phyloP scores from a whole-genome alignment of 2,888 invertebrate genomes.

The Amblyteles armatorius region DNA sequence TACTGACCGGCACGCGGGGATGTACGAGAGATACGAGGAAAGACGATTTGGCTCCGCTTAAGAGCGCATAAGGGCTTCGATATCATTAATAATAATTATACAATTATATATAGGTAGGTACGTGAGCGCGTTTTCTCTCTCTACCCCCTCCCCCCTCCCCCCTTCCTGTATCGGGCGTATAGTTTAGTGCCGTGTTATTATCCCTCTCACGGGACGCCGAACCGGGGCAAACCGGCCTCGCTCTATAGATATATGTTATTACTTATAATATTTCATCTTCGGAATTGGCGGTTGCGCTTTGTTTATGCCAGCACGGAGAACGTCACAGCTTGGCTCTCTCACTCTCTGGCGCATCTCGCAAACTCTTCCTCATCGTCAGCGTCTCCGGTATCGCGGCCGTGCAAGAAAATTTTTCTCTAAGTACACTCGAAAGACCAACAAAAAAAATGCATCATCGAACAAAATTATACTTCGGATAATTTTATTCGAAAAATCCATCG shows the following conservation, averaged over 20 bases:
- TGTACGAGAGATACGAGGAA: conserved; percentile 43
- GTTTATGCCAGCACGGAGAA: conserved; percentile 81
- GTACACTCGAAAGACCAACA: neutral
- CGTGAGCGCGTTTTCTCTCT: conserved; percentile 33
- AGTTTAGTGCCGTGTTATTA: conserved; percentile 85
- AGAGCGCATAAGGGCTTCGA: conserved; percentile 81
- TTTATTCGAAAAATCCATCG: neutral
- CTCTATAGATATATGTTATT: conserved; percentile 84
- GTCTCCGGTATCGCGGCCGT: neutral
- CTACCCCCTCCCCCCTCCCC: conserved; percentile 13
- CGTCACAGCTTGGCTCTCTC: conserved; percentile 32
- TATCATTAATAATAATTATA: conserved; percentile 85
- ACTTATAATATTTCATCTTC: conserved; percentile 85
- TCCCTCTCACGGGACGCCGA: conserved; percentile 77
- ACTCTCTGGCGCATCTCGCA: conserved; percentile 43
- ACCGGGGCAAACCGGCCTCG: conserved; percentile 68
- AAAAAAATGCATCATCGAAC: too few species aligned
- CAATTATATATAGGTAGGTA: conserved; percentile 84
- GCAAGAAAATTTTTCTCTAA: neutral
- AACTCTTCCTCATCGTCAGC: conserved; percentile 38
- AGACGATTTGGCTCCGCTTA: conserved; percentile 75
- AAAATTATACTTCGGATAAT: too few species aligned
- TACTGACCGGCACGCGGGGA: conserved; percentile 63
- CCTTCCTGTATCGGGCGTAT: conserved; percentile 79
- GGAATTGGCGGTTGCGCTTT: conserved; percentile 84